These are phyloP conservation scores for Pangasius macronema DNA, from an alignment of 2,797 vertebrate species.

Conservation along the genomic window DNA sequence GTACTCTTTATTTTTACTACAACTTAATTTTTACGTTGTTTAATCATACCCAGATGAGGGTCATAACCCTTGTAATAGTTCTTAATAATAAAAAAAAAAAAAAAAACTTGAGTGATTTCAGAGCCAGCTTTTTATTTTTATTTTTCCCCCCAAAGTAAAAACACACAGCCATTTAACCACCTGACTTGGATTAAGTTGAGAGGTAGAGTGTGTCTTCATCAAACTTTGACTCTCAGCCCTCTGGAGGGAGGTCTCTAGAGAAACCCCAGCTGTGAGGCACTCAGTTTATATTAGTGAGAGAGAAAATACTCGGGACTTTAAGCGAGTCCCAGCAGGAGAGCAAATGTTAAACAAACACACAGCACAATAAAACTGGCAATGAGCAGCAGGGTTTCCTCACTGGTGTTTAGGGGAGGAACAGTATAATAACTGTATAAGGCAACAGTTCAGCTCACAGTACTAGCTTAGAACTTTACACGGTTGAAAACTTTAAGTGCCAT, in stretches of 20 bases:
- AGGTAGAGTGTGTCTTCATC: conserved; percentile 56
- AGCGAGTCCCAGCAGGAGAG: conserved; percentile 40
- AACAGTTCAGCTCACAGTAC: not conserved
- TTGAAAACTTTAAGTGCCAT: not conserved
- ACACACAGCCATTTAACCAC: conserved; percentile 49
- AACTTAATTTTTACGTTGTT: conserved; percentile 21
- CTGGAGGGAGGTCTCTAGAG: conserved; percentile 62
- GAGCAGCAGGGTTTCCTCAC: conserved; percentile 22
- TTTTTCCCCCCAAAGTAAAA: not conserved
- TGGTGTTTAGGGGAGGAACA: conserved; percentile 5
- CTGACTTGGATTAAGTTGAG: conserved; percentile 68
- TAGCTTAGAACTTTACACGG: not conserved
- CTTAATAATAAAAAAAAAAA: conserved; percentile 13
- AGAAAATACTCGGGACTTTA: conserved; percentile 31
- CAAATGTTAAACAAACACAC: conserved; percentile 56
- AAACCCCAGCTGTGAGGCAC: conserved; percentile 66
- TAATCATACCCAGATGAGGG: conserved; percentile 49
- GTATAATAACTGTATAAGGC: not conserved
- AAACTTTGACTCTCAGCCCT: conserved; percentile 46
- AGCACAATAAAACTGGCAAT: conserved; percentile 40
- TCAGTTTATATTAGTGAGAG: conserved; percentile 42
- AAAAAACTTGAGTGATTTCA: conserved; percentile 31
- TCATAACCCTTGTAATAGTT: conserved; percentile 33
- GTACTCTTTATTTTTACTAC: not conserved
- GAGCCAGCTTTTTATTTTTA: conserved; percentile 4